Evolutionary conservation across 2,888 invertebrate genomes (phyloP), one percentile per base, ranked within the genome.

Genomic region (Tetanocera ferruginea): DNA sequence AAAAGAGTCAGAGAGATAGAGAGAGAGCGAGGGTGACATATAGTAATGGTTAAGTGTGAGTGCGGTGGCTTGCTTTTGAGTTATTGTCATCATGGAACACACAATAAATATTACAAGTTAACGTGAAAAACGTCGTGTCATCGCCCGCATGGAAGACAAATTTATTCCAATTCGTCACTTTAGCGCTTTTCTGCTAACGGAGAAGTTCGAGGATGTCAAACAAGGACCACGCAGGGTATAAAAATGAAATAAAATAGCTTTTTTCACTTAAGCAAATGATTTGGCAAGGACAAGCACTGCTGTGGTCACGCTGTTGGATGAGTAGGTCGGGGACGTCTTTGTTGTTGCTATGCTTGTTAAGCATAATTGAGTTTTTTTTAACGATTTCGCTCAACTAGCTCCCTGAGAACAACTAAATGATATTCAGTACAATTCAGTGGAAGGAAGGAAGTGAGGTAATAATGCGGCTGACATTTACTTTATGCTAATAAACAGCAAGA

Each of bases 391-490:
- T 28, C 19, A 19, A 49, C 43, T 43, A 43, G 25, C 37, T 66
- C 37, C 43, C 37, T 43, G 49, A 69, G 49, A 43, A 49, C 49
- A 64, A 49, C 49, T 49, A 69, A 69, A 49, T 69, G 69, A 14
- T 19, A 19, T 69, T 49, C 34, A 19, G n/a, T 5, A 9, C 37
- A 28, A 19, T 69, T 49, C 34, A 19, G n/a, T 5, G n/a, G 66
- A 28, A 5, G 5, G 8, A 11, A n/a, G n/a, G 37, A 19, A 6
- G 51, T 11, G 28, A 49, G 49, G 49, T 49, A 69, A 69, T 69
- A 69, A 69, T 69, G 69, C 69, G 69, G 69, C 69, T 25, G 69
- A 43, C 69, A 69, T 69, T 69, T 69, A 49, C 69, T 43, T 69
- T 69, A 69, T 69, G 69, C 49, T 51, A 69, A 51, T 69, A 25